Base-by-base conservation (phyloP, 2,797 vertebrate genomes). In the Poecile montanus region DNA sequence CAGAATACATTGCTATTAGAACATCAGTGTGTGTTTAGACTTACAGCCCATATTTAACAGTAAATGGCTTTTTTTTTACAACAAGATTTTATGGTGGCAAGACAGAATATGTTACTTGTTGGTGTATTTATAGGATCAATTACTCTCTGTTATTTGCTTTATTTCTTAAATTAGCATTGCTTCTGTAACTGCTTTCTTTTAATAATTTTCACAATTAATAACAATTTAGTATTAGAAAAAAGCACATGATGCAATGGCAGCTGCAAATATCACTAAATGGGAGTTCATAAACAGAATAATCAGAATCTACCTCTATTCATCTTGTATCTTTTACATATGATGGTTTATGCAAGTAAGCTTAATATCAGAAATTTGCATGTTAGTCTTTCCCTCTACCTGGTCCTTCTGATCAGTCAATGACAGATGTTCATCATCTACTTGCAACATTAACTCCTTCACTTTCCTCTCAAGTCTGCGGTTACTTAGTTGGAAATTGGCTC, bases 361-460 rank as follows among this genome's bases (percentile, higher is more conserved):
- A 73, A 30, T 38, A 88, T 63, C 34, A 79, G 42, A 38, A 67
- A 94, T 85, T 78, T 91, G 79, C 32, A 57, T 48, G 63, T 44
- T 78, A 79, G 26, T 91, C 51, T 75, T 96, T 78, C 11, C 27
- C n/a, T 83, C 65, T 97, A 99, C 99, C 98, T 99, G 99, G 97
- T 99, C 99, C 95, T 99, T 99, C 94, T 99, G 99, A 95, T 99
- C 99, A 17, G 98, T 99, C 95, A 99, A 68, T 2, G 98, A 98
- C 91, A 99, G 97, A 80, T 99, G 99, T 85, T 99, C 99, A 65
- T 99, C 99, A 53, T 99, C 99, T 81, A 98, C 98, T 95, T 99
- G 99, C 98, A 99, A 98, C 98, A 99, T 97, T 97, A 99, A 98
- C 96, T 99, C 99, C 96, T 99, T 99, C 50, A 99, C 99, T 95